Percentiles rank a stretch among this genome's conserved stretches.
Conservation (phyloP, 2,888 invertebrate genomes). For the Morpho helenor region DNA sequence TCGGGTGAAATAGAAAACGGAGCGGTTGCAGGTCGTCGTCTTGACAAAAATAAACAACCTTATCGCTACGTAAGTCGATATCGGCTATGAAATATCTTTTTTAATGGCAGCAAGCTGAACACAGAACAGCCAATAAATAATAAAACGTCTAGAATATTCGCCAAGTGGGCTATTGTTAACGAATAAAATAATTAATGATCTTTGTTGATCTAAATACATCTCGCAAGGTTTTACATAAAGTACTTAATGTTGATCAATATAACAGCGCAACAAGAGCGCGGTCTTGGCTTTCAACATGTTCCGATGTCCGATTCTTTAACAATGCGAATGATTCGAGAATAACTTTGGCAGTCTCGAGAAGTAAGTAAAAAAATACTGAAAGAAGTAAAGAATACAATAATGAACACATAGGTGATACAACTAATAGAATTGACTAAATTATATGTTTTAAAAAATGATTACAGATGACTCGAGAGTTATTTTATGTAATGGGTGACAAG, state of each 20-base stretch:
- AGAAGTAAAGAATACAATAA: too few species aligned
- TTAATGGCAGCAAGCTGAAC: neutral
- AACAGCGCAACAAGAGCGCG: neutral
- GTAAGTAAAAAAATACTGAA: too few species aligned
- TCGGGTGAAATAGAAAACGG: conserved; percentile 50
- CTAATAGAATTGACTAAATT: too few species aligned
- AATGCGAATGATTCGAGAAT: too few species aligned
- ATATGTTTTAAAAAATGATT: too few species aligned
- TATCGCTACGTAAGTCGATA: neutral
- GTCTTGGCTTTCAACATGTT: too few species aligned
- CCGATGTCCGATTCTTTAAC: too few species aligned
- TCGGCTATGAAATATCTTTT: neutral
- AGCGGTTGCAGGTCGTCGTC: conserved; percentile 23
- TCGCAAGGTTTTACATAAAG: conserved; percentile 1
- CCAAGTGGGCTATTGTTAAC: neutral
- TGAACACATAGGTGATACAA: too few species aligned
- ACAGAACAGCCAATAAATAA: neutral
- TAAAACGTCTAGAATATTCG: neutral
- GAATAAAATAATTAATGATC: neutral
- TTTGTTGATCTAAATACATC: neutral
- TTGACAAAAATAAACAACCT: conserved; percentile 4
- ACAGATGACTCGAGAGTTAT: too few species aligned
- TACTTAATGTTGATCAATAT: neutral
- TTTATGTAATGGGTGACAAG: too few species aligned
- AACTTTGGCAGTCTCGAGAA: too few species aligned